Evolutionary conservation across 2,113 vertebrate species (phyloP).

Genomic region (Upupa epops): DNA sequence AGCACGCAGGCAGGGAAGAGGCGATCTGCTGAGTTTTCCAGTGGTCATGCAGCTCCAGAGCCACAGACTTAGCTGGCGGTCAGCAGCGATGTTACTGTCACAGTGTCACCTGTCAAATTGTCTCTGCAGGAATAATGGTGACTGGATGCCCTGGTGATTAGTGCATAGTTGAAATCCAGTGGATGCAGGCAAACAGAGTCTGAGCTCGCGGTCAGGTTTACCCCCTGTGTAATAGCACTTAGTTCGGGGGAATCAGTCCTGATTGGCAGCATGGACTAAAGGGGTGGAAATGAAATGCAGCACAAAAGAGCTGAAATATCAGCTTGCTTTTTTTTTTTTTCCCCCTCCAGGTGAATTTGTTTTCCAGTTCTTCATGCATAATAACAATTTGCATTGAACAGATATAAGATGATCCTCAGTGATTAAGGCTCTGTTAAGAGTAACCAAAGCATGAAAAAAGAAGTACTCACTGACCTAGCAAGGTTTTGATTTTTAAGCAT

Average conservation of each 20-base stretch:
- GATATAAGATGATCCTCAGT: neutral
- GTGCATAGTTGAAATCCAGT: neutral
- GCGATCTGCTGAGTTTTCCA: neutral
- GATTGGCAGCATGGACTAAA: slow-evolving; percentile 9
- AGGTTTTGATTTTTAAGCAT: neutral
- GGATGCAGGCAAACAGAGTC: neutral
- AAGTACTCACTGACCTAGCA: neutral
- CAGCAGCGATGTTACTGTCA: neutral
- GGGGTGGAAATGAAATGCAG: neutral
- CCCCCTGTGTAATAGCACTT: neutral
- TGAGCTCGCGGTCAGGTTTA: neutral
- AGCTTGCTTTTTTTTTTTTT: neutral
- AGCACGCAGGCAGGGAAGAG: neutral
- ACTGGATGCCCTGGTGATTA: slow-evolving; percentile 7
- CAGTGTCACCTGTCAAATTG: slow-evolving; percentile 47
- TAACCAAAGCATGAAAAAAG: neutral
- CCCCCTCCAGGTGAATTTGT: neutral
- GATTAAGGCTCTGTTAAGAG: neutral
- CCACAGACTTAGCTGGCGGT: slow-evolving; percentile 4
- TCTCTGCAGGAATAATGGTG: slow-evolving; percentile 34
- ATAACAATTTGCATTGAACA: neutral
- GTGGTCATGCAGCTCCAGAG: neutral
- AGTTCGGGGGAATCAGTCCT: slow-evolving; percentile 15
- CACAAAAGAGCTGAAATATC: neutral
- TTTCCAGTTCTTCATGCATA: neutral